A percentile compares a stretch with the other conserved stretches of the same genome.
Evolutionary conservation across 2,888 invertebrate genomes (phyloP).

Genomic region (Synergus laeviventris): DNA sequence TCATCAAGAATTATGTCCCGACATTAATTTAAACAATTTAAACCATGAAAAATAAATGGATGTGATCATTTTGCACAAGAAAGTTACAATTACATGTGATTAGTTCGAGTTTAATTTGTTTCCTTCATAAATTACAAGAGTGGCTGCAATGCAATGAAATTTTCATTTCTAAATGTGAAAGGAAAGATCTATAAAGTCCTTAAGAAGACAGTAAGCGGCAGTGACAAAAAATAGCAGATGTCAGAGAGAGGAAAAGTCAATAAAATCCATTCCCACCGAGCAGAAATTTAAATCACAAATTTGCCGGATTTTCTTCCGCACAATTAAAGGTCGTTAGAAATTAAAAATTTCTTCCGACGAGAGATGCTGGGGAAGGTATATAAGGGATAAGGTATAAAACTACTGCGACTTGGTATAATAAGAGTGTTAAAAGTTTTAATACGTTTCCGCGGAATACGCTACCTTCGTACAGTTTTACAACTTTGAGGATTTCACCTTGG

Average conservation of each 20-base stretch:
- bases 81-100: neutral
- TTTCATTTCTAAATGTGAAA: too few relatives aligned
- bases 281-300: neutral
- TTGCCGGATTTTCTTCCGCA: constrained; percentile 48
- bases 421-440: constrained; percentile 42
- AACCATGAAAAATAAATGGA: neutral
- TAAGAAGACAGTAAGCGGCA: neutral
- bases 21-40: neutral
- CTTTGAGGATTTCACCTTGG: constrained; percentile 36
- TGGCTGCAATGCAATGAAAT: too few relatives aligned
- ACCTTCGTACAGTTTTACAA: constrained; percentile 38
- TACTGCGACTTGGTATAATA: constrained; percentile 38
- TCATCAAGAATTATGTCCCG: neutral
- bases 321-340: constrained; percentile 61
- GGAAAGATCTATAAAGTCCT: neutral
- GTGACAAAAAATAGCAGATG: neutral
- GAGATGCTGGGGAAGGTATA: constrained; percentile 4
- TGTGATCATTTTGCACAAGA: neutral
- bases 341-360: constrained; percentile 58
- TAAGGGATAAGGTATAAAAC: neutral
- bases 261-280: constrained; percentile 7
- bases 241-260: neutral
- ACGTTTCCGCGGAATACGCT: constrained; percentile 34
- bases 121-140: too few relatives aligned
- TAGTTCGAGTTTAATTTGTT: too few relatives aligned